Evolutionary conservation across 2,797 vertebrate species (phyloP).

Genomic region (Xerus rutilus): DNA sequence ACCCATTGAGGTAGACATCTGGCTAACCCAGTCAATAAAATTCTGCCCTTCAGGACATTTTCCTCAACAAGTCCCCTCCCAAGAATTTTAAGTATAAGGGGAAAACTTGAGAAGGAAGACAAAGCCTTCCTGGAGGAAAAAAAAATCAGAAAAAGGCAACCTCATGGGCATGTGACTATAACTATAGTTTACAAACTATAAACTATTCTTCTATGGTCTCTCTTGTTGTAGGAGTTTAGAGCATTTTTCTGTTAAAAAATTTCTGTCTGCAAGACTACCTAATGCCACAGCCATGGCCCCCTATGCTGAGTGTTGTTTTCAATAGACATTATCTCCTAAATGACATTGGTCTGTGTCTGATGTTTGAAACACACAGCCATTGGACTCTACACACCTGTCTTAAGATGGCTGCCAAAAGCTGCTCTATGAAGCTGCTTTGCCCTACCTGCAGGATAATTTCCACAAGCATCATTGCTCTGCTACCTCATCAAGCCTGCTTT

Average conservation of each 20-base stretch:
- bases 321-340: neutral
- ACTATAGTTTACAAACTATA: neutral
- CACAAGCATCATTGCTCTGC: neutral
- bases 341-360: neutral
- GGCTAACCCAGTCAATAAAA: neutral
- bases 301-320: neutral
- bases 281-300: neutral
- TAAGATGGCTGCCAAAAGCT: neutral
- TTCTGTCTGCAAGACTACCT: neutral
- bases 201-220: neutral
- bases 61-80: neutral
- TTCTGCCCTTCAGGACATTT: neutral
- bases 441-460: neutral
- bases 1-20: neutral
- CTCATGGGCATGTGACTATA: no score
- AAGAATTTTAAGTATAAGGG: neutral
- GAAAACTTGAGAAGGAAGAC: neutral
- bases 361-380: neutral
- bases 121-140: neutral
- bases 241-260: constrained; percentile 21
- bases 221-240: neutral
- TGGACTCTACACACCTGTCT: neutral
- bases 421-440: constrained; percentile 23
- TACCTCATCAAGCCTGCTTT: constrained; percentile 4
- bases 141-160: neutral